Percentiles rank a stretch among this genome's conserved stretches.
Evolutionary conservation across 2,113 vertebrate species (phyloP).

Genomic region (Chaetodon auriga): DNA sequence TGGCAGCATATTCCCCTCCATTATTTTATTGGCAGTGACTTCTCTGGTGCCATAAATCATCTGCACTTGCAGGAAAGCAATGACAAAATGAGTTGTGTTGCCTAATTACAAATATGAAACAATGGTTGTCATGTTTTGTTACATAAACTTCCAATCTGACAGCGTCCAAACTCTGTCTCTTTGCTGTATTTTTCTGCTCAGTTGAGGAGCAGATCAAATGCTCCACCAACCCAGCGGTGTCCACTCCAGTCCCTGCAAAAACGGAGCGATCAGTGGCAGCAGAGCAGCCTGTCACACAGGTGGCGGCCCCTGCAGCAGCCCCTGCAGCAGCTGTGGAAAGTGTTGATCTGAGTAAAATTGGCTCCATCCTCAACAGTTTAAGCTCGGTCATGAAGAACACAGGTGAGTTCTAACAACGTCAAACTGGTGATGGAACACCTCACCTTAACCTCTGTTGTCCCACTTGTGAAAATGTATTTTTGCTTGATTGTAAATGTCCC

Average conservation of each 20-base stretch:
- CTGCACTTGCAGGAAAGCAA: neutral
- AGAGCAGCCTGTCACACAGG: slow-evolving; percentile 27
- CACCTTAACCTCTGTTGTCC: neutral
- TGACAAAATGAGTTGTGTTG: neutral
- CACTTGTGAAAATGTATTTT: neutral
- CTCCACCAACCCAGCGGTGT: slow-evolving; percentile 45
- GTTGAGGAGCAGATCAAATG: slow-evolving; percentile 90
- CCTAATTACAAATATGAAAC: neutral
- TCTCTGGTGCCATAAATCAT: neutral
- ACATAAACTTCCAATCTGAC: neutral
- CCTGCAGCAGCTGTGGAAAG: slow-evolving; percentile 81
- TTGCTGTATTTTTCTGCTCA: slow-evolving; percentile 56
- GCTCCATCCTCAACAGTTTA: slow-evolving; percentile 94
- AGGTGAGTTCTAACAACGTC: slow-evolving; percentile 84
- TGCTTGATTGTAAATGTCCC: neutral
- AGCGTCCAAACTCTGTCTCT: neutral
- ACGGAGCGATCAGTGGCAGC: slow-evolving; percentile 36
- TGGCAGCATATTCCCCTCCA: neutral
- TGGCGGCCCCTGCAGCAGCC: slow-evolving; percentile 17
- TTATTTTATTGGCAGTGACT: neutral
- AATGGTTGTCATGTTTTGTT: neutral
- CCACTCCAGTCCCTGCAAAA: slow-evolving; percentile 50
- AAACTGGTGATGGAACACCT: too few species aligned
- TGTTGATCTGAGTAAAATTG: slow-evolving; percentile 94
- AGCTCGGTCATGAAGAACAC: slow-evolving; percentile 93